Percentiles rank a stretch among this genome's conserved stretches.
Conservation (phyloP, 2,113 vertebrate species). For the Etia nguti region DNA sequence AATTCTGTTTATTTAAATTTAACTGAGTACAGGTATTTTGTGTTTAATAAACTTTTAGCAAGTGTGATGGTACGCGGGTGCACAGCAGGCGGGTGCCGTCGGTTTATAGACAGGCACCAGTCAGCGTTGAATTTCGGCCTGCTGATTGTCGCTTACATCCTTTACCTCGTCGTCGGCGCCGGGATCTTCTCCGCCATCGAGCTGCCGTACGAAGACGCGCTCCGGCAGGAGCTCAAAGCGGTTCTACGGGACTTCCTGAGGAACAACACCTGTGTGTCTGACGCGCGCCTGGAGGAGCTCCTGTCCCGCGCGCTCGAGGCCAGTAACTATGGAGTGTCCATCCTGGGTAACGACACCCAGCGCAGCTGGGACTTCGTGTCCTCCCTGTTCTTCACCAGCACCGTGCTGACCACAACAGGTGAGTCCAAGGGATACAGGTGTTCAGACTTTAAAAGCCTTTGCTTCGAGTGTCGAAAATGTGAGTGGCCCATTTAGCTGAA, state of each 20-base stretch:
- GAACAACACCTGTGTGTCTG: conserved; percentile 83
- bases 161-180: conserved; percentile 87
- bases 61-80: conserved; percentile 78
- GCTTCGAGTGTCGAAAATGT: background rate
- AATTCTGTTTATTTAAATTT: background rate
- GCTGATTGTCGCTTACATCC: conserved; percentile 78
- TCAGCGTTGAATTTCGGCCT: conserved; percentile 79
- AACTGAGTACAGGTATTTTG: background rate
- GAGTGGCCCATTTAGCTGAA: background rate
- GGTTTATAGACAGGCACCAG: conserved; percentile 75
- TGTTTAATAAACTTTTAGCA: background rate
- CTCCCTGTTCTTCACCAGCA: conserved; percentile 94
- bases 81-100: conserved; percentile 71
- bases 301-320: conserved; percentile 83
- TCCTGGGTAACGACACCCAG: conserved; percentile 76
- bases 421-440: background rate
- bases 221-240: conserved; percentile 78
- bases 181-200: conserved; percentile 92
- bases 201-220: conserved; percentile 83
- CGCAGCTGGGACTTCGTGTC: conserved; percentile 96
- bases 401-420: conserved; percentile 95
- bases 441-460: background rate
- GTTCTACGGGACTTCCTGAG: conserved; percentile 79
- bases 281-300: conserved; percentile 82
- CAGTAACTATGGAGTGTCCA: conserved; percentile 91